Conservation (phyloP, 2,797 vertebrate species). For the Manis javanica region DNA sequence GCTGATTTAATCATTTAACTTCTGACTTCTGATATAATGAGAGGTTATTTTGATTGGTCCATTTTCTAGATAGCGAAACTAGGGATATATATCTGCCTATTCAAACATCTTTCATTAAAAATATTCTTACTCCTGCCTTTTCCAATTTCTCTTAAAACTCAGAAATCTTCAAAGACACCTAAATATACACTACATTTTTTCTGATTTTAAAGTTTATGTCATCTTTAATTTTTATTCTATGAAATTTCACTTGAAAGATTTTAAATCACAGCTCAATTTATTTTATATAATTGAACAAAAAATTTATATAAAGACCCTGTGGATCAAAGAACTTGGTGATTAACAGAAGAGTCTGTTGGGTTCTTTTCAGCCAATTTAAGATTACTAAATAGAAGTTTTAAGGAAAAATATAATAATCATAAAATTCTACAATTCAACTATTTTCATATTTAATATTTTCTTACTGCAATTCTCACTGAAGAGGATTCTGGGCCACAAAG, state of each 20-base stretch:
- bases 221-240: background rate
- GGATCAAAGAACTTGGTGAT: background rate
- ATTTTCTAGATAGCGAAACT: conserved; percentile 33
- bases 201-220: background rate
- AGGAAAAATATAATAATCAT: background rate
- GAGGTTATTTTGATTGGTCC: background rate
- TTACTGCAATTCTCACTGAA: background rate
- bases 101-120: background rate
- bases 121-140: background rate
- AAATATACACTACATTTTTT: background rate
- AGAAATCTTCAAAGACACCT: background rate
- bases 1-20: conserved; percentile 38
- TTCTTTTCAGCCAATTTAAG: background rate
- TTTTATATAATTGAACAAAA: background rate
- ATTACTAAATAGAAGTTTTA: background rate
- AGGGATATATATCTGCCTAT: background rate
- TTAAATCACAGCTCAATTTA: background rate
- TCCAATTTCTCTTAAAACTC: background rate
- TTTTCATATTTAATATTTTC: background rate
- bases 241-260: background rate
- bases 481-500: background rate
- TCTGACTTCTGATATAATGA: background rate
- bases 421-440: background rate
- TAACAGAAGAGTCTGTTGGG: background rate
- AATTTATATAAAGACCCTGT: background rate